A percentile compares a stretch with the other conserved stretches of the same genome.
Evolutionary conservation across 2,113 vertebrate genomes (phyloP).

Genomic region (Leptodactylus fuscus): DNA sequence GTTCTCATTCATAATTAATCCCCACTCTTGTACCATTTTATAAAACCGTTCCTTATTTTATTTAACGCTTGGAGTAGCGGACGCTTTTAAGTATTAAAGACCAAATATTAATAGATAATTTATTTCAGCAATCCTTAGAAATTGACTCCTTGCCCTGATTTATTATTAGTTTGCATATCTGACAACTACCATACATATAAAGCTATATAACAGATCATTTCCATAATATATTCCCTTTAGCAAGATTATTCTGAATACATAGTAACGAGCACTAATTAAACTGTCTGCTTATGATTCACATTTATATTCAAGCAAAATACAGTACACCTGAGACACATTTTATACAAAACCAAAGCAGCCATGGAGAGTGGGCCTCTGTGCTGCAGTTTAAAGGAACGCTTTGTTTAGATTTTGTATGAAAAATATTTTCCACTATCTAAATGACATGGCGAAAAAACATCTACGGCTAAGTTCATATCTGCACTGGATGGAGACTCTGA

Average conservation of each 20-base stretch:
- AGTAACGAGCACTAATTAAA: slow-evolving; percentile 18
- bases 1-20: slow-evolving; percentile 7
- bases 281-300: slow-evolving; percentile 15
- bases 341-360: not conserved
- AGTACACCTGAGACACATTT: not conserved
- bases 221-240: slow-evolving; percentile 26
- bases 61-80: not conserved
- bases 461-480: too few species aligned
- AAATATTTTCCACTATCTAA: not conserved
- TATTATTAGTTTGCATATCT: slow-evolving; percentile 23
- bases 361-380: not conserved
- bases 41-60: not conserved
- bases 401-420: not conserved
- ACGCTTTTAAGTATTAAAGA: not conserved
- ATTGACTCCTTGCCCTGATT: not conserved
- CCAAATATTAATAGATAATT: slow-evolving; percentile 13
- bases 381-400: not conserved
- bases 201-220: slow-evolving; percentile 26
- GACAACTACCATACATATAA: not conserved
- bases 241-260: slow-evolving; percentile 18
- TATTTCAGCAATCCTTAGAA: not conserved
- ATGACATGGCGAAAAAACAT: too few species aligned
- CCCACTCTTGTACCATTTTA: not conserved
- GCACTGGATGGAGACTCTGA: too few species aligned
- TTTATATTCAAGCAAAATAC: not conserved